A percentile compares a stretch with the other conserved stretches of the same genome.
Evolutionary conservation across 2,888 invertebrate genomes (phyloP).

Genomic region (Thecocarcelia acutangulata): DNA sequence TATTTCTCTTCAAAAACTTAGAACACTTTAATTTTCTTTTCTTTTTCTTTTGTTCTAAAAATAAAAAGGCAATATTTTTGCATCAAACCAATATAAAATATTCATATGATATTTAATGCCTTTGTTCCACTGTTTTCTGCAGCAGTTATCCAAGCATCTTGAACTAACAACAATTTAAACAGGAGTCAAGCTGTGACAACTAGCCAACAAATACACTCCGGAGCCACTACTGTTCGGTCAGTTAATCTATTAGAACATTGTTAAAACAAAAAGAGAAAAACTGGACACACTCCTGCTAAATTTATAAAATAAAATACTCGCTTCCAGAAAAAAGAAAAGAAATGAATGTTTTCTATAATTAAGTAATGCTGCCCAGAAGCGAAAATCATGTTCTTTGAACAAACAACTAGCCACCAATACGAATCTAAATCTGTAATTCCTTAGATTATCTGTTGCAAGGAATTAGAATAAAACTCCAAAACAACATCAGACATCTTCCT

Average conservation of each 20-base stretch:
- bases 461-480: conserved; percentile 8
- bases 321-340: conserved; percentile 19
- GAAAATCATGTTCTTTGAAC: conserved; percentile 43
- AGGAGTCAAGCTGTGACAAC: conserved; percentile 69
- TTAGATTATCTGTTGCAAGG: conserved; percentile 46
- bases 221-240: conserved; percentile 22
- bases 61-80: too few relatives aligned
- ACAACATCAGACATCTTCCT: conserved; percentile 55
- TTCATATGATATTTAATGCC: too few relatives aligned
- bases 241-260: conserved; percentile 44
- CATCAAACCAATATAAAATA: too few relatives aligned
- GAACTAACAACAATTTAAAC: conserved; percentile 56
- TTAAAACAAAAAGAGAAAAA: conserved; percentile 3
- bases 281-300: conserved; percentile 40
- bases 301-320: too few relatives aligned
- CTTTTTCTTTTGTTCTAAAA: too few relatives aligned
- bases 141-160: conserved; percentile 23
- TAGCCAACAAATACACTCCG: conserved; percentile 42
- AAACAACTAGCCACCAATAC: conserved; percentile 10
- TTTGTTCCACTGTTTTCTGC: conserved; percentile 8
- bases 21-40: too few relatives aligned
- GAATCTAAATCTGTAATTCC: conserved; percentile 58
- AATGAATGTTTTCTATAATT: conserved; percentile 57
- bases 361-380: conserved; percentile 62
- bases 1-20: too few relatives aligned